phyloP scores from a whole-genome alignment of 1,140 invertebrate genomes.

The Chlorops oryzae region DNA sequence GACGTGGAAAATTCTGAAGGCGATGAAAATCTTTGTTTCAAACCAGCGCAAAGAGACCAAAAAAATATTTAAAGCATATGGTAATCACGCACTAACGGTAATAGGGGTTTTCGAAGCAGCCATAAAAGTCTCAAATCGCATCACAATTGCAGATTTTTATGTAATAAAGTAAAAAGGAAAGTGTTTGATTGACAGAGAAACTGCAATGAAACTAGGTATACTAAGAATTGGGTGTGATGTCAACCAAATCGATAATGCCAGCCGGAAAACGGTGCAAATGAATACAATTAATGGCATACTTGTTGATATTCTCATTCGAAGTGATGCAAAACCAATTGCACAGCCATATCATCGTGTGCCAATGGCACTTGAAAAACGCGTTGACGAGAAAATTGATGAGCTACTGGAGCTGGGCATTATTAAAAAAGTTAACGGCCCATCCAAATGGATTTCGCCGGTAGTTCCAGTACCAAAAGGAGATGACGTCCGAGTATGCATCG shows the following conservation, averaged over 20 bases:
- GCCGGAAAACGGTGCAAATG: conserved; percentile 39
- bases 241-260: not conserved
- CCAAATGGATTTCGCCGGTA: conserved; percentile 42
- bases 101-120: not conserved
- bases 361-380: too few relatives aligned
- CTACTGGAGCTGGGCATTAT: conserved; percentile 15
- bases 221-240: not conserved
- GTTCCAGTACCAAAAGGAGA: conserved; percentile 33
- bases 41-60: too few relatives aligned
- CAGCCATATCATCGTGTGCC: too few relatives aligned
- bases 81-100: not conserved
- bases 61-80: not conserved
- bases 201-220: too few relatives aligned
- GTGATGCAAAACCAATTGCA: too few relatives aligned
- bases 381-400: conserved; percentile 13
- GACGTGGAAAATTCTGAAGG: too few relatives aligned
- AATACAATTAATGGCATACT: conserved; percentile 40
- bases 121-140: too few relatives aligned
- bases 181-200: too few relatives aligned
- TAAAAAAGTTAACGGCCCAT: conserved; percentile 9
- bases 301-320: not conserved
- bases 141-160: too few relatives aligned
- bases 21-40: too few relatives aligned
- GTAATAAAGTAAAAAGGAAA: too few relatives aligned
- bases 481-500: conserved; percentile 41